These are phyloP conservation scores for Hyperoplus lanceolatus DNA, from an alignment of 2,797 vertebrate species.

Conservation along the genomic window DNA sequence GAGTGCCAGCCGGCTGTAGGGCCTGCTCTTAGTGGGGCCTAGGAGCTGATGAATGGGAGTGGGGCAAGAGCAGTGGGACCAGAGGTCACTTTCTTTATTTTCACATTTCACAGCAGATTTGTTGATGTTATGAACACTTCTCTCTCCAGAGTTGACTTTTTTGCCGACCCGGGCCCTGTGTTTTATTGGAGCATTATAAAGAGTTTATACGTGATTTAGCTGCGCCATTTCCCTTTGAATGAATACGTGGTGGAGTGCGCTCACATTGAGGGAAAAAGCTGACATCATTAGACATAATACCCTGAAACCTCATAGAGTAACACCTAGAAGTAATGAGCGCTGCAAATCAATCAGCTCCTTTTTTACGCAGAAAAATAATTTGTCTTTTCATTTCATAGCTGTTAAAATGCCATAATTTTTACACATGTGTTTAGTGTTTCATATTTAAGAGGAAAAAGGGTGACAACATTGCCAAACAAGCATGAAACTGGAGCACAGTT, in stretches of 20 bases:
- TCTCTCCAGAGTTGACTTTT: constrained; percentile 74
- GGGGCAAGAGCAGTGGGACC: constrained; percentile 87
- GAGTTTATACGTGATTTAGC: constrained; percentile 80
- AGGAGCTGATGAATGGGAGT: constrained; percentile 94
- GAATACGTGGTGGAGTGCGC: constrained; percentile 62
- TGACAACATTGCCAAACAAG: constrained; percentile 85
- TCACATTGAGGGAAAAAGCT: constrained; percentile 75
- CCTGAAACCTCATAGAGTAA: constrained; percentile 78
- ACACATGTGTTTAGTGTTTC: constrained; percentile 82
- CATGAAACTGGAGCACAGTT: constrained; percentile 77
- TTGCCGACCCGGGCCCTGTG: constrained; percentile 47
- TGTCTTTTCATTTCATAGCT: constrained; percentile 78
- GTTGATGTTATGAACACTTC: constrained; percentile 85
- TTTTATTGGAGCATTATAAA: constrained; percentile 78
- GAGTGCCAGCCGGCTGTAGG: constrained; percentile 89
- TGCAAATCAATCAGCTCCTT: constrained; percentile 80
- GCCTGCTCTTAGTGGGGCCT: constrained; percentile 93
- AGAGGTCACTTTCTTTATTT: constrained; percentile 89
- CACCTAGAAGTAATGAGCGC: constrained; percentile 73
- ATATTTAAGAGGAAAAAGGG: constrained; percentile 82
- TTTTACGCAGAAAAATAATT: constrained; percentile 80
- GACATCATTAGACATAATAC: constrained; percentile 83
- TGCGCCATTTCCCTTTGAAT: constrained; percentile 74
- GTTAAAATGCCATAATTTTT: constrained; percentile 77
- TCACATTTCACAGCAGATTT: constrained; percentile 74